Conservation (phyloP, 2,888 invertebrate genomes). For the Aleiodes leptofemur region DNA sequence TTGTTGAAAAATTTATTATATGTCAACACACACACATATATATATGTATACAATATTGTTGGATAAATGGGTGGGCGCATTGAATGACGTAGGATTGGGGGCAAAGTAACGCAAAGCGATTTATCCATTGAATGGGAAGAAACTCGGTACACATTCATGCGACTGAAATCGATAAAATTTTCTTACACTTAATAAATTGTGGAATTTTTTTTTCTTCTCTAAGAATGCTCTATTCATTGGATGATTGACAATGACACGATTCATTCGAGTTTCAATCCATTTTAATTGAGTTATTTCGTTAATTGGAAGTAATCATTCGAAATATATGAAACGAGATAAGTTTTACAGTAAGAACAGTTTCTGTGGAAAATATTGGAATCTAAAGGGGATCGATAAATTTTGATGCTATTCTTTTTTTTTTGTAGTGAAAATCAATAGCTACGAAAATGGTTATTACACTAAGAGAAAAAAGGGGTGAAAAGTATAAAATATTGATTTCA, state of each 20-base stretch:
- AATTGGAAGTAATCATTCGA: neutral
- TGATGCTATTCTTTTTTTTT: no score
- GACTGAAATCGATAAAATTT: conserved; percentile 25
- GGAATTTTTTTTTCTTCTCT: conserved; percentile 5
- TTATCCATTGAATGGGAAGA: conserved; percentile 13
- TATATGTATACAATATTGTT: conserved; percentile 9
- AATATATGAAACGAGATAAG: no score
- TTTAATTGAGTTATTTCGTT: neutral
- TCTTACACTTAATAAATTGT: conserved; percentile 5
- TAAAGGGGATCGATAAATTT: no score
- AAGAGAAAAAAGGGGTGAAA: no score
- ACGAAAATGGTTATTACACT: no score
- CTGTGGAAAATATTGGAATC: no score
- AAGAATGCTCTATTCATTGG: neutral
- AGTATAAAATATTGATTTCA: no score
- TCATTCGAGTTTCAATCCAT: neutral
- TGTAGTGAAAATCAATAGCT: no score
- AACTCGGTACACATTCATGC: conserved; percentile 15
- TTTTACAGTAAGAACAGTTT: no score
- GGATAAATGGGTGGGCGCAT: conserved; percentile 3
- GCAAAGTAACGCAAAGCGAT: conserved; percentile 9
- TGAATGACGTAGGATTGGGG: neutral
- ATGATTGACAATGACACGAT: neutral
- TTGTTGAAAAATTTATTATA: conserved; percentile 17
- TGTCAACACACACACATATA: neutral